Conservation (phyloP, 2,888 invertebrate species). For the Temnothorax ravouxi region DNA sequence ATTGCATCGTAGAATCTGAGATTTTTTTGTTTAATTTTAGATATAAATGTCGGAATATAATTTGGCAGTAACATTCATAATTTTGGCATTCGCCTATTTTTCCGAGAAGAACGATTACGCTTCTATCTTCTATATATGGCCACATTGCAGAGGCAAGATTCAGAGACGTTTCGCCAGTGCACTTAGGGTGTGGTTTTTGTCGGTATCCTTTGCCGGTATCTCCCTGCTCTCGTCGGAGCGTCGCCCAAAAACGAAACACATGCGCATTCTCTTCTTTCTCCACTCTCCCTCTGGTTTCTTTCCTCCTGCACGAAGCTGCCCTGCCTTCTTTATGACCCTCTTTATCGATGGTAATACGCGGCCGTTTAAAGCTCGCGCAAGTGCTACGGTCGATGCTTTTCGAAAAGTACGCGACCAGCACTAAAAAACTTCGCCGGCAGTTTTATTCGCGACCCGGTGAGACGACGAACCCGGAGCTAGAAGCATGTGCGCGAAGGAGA, state of each 20-base stretch:
- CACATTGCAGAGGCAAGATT: conserved; percentile 31
- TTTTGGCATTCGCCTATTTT: background rate
- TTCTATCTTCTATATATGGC: conserved; percentile 7
- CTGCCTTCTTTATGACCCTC: conserved; percentile 60
- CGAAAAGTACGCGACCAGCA: conserved; percentile 72
- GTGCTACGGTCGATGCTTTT: conserved; percentile 62
- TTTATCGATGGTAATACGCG: conserved; percentile 74
- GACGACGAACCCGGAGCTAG: background rate
- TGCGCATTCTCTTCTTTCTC: conserved; percentile 28
- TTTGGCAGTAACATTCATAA: background rate
- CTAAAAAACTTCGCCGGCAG: conserved; percentile 71
- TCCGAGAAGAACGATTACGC: background rate
- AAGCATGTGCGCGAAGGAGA: background rate
- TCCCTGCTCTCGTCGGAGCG: conserved; percentile 1
- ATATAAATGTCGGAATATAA: background rate
- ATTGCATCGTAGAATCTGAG: background rate
- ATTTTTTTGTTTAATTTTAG: background rate
- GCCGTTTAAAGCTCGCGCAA: conserved; percentile 59
- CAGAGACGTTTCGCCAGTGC: background rate
- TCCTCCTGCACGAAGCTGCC: conserved; percentile 24
- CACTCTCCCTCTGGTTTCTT: background rate
- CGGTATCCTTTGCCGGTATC: conserved; percentile 24
- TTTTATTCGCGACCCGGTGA: conserved; percentile 59
- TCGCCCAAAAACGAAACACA: conserved; percentile 41
- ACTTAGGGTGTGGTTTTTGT: conserved; percentile 14